Base-by-base conservation (phyloP, 2,888 invertebrate species). In the Nysson spinosus region DNA sequence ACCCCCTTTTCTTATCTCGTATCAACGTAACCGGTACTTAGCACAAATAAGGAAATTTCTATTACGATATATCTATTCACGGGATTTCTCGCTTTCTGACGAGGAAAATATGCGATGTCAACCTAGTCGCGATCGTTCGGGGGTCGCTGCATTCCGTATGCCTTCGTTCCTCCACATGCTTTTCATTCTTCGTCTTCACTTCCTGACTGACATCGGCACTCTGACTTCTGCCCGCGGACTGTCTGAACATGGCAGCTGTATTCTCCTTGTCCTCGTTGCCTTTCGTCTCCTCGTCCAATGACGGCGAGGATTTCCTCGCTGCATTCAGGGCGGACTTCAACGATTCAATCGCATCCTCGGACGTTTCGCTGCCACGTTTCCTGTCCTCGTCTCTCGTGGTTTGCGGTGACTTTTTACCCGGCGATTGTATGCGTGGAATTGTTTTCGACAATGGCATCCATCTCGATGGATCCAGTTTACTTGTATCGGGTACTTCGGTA, bases 401-500 rank as follows among this genome's bases (percentile, higher is more conserved):
- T 14, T 72, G 76, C 4, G 34, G 42, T 1, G 54, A 24, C 14
- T 61, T 72, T 40, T 66, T 69, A 11, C 35, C 19, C 4, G 56
- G 35, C 1, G 69, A 54, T 9, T 63, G 69, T 0, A 26, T 44
- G 2, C 72, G 64, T 0, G 40, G 47, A 1, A 63, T 26, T 5
- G 55, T 67, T 20, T 11, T 77, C 16, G 77, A 69, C 14, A 76
- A 35, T 2, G 82, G 81, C 16, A 81, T 70, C 82, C 82, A 78
- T 9, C 72, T 51, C 4, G 72, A 69, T 0, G 76, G 63, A 26
- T 76, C 72, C 22, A 74, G 26, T 19, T 69, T 69, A 44, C 69
- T 66, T 4, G 65, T 20, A 35, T 79, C 76, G 12, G 72, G 65
- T 3, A 72, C 54, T 14, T 85, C 84, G 1, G 85, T 83, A 52